Percentiles rank a stretch among this genome's conserved stretches.
Conservation (phyloP, 2,113 vertebrate species). For the Mesocricetus auratus region DNA sequence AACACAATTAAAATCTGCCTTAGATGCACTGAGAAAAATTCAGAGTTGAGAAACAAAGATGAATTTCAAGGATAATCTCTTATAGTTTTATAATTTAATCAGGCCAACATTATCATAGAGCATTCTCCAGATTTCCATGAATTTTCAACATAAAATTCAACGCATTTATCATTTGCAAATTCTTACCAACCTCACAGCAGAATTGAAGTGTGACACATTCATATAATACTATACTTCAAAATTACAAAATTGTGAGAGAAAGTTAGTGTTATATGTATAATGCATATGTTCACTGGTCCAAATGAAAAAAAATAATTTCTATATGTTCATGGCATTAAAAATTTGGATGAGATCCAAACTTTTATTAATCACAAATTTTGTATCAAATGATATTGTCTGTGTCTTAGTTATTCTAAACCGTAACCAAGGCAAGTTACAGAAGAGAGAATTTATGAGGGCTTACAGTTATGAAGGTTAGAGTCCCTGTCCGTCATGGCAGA, state of each 20-base stretch:
- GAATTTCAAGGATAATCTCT: background rate
- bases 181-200: background rate
- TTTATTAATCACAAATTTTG: background rate
- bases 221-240: background rate
- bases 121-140: background rate
- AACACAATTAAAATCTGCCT: background rate
- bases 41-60: background rate
- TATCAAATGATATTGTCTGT: background rate
- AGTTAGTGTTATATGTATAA: background rate
- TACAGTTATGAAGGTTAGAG: background rate
- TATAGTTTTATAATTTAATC: background rate
- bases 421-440: background rate
- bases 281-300: background rate
- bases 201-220: background rate
- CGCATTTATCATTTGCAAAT: background rate
- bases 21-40: background rate
- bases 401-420: background rate
- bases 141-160: conserved; percentile 25
- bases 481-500: background rate
- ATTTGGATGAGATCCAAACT: background rate
- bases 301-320: background rate
- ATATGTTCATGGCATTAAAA: background rate
- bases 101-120: background rate
- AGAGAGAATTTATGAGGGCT: background rate
- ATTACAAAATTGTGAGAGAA: background rate